Evolutionary conservation across 2,888 invertebrate species (phyloP), one percentile per base, ranked within the genome.

Genomic region (Caenorhabditis japonica): DNA sequence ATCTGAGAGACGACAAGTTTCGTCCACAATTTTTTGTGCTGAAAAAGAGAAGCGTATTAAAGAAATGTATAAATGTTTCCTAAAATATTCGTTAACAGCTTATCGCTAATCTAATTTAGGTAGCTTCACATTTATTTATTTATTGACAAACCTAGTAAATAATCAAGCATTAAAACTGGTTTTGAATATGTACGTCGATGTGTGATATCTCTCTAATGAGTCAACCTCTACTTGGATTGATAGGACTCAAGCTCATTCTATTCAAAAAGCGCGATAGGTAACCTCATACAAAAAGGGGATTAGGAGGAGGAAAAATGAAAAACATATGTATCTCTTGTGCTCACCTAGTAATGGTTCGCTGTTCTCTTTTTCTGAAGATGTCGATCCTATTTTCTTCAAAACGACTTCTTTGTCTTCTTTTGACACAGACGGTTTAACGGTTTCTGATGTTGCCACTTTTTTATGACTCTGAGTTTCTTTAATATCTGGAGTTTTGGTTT

Each of bases 1-100:
- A 19, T 70, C 72, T 10, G 77, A 79, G 0, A 83, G 61, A 25
- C 83, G 72, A 1, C 71, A 68, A 17, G 77, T 76, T 47, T 83
- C 77, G 7, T 69, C 74, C 49, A 68, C 53, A 19, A 76, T 76
- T 53, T 76, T 61, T 56, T 72, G 68, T n/a, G 69, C 83, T 81
- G 69, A 59, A 79, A 70, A 27, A 30, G 10, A 5, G 7, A 30
- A 5, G 30, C 4, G 21, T 12, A 34, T 8, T 10, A 34, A 34
- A 10, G 34, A 13, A 13, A 34, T 34, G 10, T 10, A 34, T 34
- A 34, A 21, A 21, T 34, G 34, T 34, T 7, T 10, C 34, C 12
- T n/a, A n/a, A n/a, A n/a, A n/a, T n/a, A n/a, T n/a, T n/a, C n/a
- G n/a, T n/a, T n/a, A n/a, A n/a, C n/a, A n/a, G n/a, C n/a, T n/a